phyloP scores from a whole-genome alignment of 2,888 invertebrate species.

The Neoscelio sp. region DNA sequence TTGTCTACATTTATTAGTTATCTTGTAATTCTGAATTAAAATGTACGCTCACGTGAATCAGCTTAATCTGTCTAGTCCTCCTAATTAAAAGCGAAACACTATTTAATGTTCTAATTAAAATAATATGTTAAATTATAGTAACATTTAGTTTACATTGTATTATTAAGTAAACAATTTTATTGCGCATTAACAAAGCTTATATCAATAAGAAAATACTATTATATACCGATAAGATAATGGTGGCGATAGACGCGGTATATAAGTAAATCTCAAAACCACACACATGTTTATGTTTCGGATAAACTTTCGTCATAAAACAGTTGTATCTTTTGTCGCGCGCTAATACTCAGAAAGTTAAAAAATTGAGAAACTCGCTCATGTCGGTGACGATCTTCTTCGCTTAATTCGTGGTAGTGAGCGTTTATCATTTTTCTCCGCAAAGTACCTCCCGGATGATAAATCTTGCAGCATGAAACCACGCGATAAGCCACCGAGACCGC shows the following conservation, averaged over 20 bases:
- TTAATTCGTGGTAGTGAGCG: slow-evolving; percentile 74
- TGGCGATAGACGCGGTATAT: slow-evolving; percentile 14
- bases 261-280: slow-evolving; percentile 14
- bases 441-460: slow-evolving; percentile 55
- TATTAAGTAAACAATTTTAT: too few species aligned
- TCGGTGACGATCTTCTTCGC: slow-evolving; percentile 69
- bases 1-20: too few species aligned
- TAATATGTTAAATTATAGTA: too few species aligned
- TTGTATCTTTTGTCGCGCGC: slow-evolving; percentile 40
- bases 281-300: slow-evolving; percentile 38
- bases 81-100: too few species aligned
- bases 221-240: slow-evolving; percentile 16
- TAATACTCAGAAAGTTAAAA: slow-evolving; percentile 61
- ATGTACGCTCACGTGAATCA: too few species aligned
- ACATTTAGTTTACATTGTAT: too few species aligned
- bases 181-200: slow-evolving; percentile 22
- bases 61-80: too few species aligned
- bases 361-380: slow-evolving; percentile 69
- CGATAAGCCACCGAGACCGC: slow-evolving; percentile 24
- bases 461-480: slow-evolving; percentile 30
- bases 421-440: slow-evolving; percentile 74
- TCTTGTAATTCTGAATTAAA: too few species aligned
- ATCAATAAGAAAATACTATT: slow-evolving; percentile 3
- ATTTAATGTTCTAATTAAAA: too few species aligned
- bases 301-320: slow-evolving; percentile 37